Base-by-base conservation (phyloP, 2,888 invertebrate species). In the Sussaba pulchella region DNA sequence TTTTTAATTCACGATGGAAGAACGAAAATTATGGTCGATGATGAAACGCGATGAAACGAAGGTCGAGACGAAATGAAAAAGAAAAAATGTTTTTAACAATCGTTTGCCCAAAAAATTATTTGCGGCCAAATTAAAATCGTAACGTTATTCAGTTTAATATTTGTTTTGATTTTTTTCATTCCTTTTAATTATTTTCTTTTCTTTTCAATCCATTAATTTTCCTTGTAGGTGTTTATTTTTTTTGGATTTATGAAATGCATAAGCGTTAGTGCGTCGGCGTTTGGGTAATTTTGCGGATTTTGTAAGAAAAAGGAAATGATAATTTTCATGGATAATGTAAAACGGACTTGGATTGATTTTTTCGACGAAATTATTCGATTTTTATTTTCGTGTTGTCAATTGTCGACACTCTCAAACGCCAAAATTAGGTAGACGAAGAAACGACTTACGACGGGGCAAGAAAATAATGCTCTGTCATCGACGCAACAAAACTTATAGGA, bases 381-480 rank as follows among this genome's bases (percentile, higher is more conserved):
- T n/a, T n/a, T n/a, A n/a, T 73, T 73, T 17, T 45, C 19, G 36
- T 17, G 14, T 43, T 14, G 14, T 31, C 26, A 3, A 54, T 57
- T 26, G 57, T 54, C 63, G 43, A 12, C 39, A 21, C 45, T 67
- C 47, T 67, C 45, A 63, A 9, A n/a, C n/a, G n/a, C 26, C 67
- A 17, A 47, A 43, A 69, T 10, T 39, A 76, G 74, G 82, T 87
- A 85, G n/a, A n/a, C n/a, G n/a, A n/a, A n/a, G n/a, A n/a, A n/a
- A n/a, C n/a, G n/a, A n/a, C 76, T 76, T 67, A 76, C 81, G 84
- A 69, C 67, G 2, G 31, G 2, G 2, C 31, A 31, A 74, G 83
- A 77, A 12, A 82, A 83, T n/a, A 78, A 24, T 54, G 57, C 52
- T 75, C 61, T 67, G 76, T 52, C 72, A 71, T 70, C 45, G 39